phyloP scores from a whole-genome alignment of 2,888 invertebrate genomes.

The Nipponacmea schrenckii region DNA sequence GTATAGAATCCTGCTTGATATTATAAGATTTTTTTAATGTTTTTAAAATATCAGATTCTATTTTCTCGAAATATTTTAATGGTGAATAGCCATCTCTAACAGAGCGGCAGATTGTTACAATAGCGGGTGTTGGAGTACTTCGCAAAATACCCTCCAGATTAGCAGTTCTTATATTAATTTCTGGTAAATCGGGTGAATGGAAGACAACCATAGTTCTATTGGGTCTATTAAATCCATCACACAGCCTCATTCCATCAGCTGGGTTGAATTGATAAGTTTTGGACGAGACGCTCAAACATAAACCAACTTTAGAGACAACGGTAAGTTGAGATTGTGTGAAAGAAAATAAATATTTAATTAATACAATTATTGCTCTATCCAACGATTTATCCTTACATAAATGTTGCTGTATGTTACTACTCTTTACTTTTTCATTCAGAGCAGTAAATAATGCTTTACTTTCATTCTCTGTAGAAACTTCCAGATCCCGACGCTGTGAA shows the following conservation, averaged over 20 bases:
- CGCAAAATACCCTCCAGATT: constrained; percentile 32
- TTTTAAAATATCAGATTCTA: constrained; percentile 46
- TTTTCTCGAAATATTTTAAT: constrained; percentile 41
- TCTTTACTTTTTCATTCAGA: not conserved
- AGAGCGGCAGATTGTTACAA: constrained; percentile 54
- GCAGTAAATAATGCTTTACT: not conserved
- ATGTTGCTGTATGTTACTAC: not conserved
- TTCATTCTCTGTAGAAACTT: not conserved
- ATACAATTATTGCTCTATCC: not conserved
- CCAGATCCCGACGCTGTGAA: not conserved
- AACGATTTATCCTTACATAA: not conserved
- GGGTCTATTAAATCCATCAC: constrained; percentile 50
- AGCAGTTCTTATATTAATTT: constrained; percentile 34
- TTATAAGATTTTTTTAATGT: constrained; percentile 31
- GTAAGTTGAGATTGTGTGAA: constrained; percentile 37
- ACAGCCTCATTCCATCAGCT: constrained; percentile 37
- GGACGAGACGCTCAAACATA: constrained; percentile 44
- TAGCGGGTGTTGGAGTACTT: constrained; percentile 29
- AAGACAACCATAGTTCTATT: constrained; percentile 38
- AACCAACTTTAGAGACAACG: constrained; percentile 41
- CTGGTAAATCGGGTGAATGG: constrained; percentile 36
- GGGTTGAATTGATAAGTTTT: constrained; percentile 27
- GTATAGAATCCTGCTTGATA: constrained; percentile 22
- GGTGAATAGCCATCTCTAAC: constrained; percentile 60
- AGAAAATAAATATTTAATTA: not conserved